Evolutionary conservation across 1,140 invertebrate species (phyloP).

Genomic region (Phenacoccus solenopsis): DNA sequence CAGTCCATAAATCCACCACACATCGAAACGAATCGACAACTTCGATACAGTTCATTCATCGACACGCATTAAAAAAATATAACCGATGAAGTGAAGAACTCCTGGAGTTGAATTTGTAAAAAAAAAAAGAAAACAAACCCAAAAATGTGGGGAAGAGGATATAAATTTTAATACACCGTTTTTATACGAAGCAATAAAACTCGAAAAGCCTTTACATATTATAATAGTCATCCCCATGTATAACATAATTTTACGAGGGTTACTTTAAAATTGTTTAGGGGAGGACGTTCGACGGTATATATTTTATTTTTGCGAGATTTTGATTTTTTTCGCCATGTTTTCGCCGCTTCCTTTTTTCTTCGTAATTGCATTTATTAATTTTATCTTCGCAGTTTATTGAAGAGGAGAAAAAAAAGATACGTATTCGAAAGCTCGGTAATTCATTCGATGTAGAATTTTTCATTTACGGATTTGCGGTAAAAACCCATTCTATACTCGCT

Average conservation of each 20-base stretch:
- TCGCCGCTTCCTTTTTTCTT: slow-evolving; percentile 7
- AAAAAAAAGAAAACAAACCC: not conserved
- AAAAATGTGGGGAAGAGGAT: slow-evolving; percentile 6
- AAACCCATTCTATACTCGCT: not conserved
- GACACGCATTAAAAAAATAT: slow-evolving; percentile 6
- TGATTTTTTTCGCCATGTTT: slow-evolving; percentile 11
- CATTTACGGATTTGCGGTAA: not conserved
- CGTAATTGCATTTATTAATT: slow-evolving; percentile 15
- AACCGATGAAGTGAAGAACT: slow-evolving; percentile 1
- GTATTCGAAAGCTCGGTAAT: not conserved
- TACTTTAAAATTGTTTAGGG: slow-evolving; percentile 15
- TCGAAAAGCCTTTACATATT: slow-evolving; percentile 18
- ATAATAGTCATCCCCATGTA: slow-evolving; percentile 14
- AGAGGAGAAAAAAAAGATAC: not conserved
- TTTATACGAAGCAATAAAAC: slow-evolving; percentile 13
- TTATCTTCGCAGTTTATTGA: slow-evolving; percentile 9
- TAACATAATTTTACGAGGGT: slow-evolving; percentile 18
- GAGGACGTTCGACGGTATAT: slow-evolving; percentile 9
- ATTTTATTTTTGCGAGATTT: slow-evolving; percentile 13
- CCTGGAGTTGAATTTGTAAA: not conserved
- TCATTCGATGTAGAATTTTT: slow-evolving; percentile 4
- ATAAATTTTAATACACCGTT: slow-evolving; percentile 14
- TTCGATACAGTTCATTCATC: not conserved
- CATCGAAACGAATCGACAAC: not conserved
- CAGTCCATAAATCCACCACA: not conserved